phyloP scores from a whole-genome alignment of 2,113 vertebrate species.

The Tympanuchus pallidicinctus region DNA sequence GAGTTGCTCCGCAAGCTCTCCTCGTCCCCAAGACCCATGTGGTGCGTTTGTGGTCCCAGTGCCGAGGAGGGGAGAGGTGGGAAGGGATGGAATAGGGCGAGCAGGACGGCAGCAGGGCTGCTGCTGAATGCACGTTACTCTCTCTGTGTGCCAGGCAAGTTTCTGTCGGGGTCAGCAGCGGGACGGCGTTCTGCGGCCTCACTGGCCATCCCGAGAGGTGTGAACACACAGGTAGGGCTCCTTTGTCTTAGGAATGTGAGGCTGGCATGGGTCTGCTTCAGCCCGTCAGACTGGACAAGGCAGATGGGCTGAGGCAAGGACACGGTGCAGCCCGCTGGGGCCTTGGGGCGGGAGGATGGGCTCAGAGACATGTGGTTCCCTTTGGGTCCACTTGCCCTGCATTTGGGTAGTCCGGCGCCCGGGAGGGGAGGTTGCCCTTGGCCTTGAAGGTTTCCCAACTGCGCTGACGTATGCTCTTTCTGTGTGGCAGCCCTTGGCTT shows the following conservation, averaged over 20 bases:
- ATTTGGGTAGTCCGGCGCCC: neutral
- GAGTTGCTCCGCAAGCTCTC: no score
- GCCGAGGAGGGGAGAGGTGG: neutral
- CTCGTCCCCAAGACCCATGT: no score
- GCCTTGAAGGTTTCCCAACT: neutral
- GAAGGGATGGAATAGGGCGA: neutral
- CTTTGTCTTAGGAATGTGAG: neutral
- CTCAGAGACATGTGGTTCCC: neutral
- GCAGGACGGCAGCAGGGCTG: neutral
- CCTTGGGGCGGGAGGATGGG: no score
- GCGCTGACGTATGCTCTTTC: no score
- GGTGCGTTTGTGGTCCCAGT: no score
- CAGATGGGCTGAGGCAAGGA: neutral
- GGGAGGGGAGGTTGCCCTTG: neutral
- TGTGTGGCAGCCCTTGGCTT: conserved; percentile 74
- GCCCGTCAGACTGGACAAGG: neutral
- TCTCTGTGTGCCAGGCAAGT: conserved; percentile 32
- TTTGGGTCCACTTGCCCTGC: neutral
- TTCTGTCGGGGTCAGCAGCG: conserved; percentile 72
- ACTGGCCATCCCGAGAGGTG: conserved; percentile 75
- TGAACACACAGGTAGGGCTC: conserved; percentile 75
- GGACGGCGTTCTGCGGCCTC: conserved; percentile 76
- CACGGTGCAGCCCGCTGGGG: neutral
- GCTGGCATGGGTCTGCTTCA: neutral
- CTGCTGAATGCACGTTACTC: neutral